Base-by-base conservation (phyloP, 2,797 vertebrate species). In the Gambusia yucatana region DNA sequence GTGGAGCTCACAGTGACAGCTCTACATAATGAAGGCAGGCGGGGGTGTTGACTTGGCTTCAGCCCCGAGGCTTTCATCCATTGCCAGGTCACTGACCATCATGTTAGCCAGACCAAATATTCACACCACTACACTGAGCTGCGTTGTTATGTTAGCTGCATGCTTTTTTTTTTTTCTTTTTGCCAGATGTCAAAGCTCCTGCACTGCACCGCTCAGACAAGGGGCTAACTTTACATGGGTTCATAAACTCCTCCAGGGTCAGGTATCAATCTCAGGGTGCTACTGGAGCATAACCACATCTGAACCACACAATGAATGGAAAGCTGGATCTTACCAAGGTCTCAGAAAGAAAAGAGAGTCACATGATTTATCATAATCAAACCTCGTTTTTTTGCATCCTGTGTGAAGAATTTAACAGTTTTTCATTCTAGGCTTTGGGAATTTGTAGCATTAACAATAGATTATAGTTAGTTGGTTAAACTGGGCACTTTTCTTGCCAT, bases 11-110 rank as follows among this genome's bases (percentile, higher is more conserved):
- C 65, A 7, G 83, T 87, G 89, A 91, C 91, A 89, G 88, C 86
- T 90, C 83, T 77, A 88, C 83, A 88, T 93, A 92, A 92, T 92
- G 81, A 92, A 86, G 84, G 44, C 70, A 72, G 81, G 80, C 72
- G 77, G 11, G 80, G 84, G 78, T 87, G 91, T 88, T 86, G 79
- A 77, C 86, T 90, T 77, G 57, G 79, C 85, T 87, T 44, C 74
- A n/a, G 84, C 88, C 86, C 73, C 57, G 1, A 79, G 87, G 91
- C 88, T 79, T 85, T 86, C 82, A 82, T 85, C 83, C 75, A 44
- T 85, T 93, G 91, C 88, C 92, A 89, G 90, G 91, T 90, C 92
- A 87, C 77, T 74, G 87, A 78, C 77, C 89, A 79, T 94, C 92
- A 90, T 73, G 88, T 89, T 88, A 87, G 77, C 83, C 75, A 69